Evolutionary conservation across 2,797 vertebrate genomes (phyloP), one percentile per base, ranked within the genome.

Genomic region (Staurois parvus): DNA sequence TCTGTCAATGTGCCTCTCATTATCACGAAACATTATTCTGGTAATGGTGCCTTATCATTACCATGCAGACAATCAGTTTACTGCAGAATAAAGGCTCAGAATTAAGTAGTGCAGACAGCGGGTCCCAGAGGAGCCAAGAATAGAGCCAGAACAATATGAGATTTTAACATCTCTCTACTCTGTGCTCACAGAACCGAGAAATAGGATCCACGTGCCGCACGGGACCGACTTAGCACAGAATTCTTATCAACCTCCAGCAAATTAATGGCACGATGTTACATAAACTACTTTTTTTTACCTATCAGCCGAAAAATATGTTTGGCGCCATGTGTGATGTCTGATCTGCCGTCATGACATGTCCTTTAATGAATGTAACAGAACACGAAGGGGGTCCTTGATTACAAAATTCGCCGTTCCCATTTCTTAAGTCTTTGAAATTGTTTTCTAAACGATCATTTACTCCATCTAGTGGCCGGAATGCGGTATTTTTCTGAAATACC

Each of bases 21-120:
- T 85, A 80, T 80, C 42, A 17, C 72, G 59, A 80, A 73, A 80
- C 77, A 85, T 85, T 85, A 85, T 85, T 80, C 77, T 29, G 80
- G 77, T 85, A 85, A 85, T 85, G 76, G 84, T 74, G 84, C 84
- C 72, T 85, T 85, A 85, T 85, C 77, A 85, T 85, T 85, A 81
- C 84, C 84, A 85, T 80, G 84, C 84, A 81, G 77, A 81, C 84
- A 81, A 85, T 80, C 84, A 80, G 84, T 85, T 85, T 85, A 85
- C 84, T 85, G 78, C 77, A 85, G 84, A 85, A 75, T 85, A 85
- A 85, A 85, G 77, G 59, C 78, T 85, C 77, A 80, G 84, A 85
- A 85, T 85, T 85, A 85, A 85, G 84, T 81, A 80, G 40, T 80
- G 84, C 72, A 85, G 84, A 85, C 84, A 85, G 84, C 72, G 12